Conservation (phyloP, 2,113 vertebrate genomes). For the Atractosteus spatula region DNA sequence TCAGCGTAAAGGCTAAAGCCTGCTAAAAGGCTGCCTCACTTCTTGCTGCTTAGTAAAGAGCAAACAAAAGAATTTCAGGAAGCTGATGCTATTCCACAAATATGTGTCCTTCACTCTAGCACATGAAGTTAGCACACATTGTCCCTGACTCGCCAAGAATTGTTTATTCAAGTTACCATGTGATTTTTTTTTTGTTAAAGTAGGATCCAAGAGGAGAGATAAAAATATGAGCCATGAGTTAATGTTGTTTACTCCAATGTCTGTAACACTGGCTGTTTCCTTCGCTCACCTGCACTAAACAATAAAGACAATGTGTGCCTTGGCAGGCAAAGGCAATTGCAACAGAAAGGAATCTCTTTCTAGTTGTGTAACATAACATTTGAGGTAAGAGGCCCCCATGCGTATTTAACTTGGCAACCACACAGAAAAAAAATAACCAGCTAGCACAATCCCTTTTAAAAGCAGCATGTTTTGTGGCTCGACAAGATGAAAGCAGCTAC, state of each 20-base stretch:
- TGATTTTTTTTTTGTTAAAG: constrained; percentile 2
- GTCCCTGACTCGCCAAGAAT: not conserved
- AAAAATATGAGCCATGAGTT: not conserved
- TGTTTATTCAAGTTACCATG: not conserved
- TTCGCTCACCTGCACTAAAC: too few species aligned
- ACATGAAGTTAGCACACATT: too few species aligned
- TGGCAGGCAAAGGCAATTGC: not conserved
- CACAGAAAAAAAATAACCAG: not conserved
- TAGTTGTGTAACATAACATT: constrained; percentile 12
- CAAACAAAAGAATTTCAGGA: not conserved
- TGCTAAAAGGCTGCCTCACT: too few species aligned
- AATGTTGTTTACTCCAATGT: not conserved
- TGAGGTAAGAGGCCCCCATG: constrained; percentile 1
- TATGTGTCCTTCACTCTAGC: not conserved
- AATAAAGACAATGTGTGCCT: constrained; percentile 28
- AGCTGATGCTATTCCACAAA: constrained; percentile 14
- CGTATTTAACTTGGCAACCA: not conserved
- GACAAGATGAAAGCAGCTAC: too few species aligned
- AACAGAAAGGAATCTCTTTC: not conserved
- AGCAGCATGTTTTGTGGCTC: too few species aligned
- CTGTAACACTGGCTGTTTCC: not conserved
- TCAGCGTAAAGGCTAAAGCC: too few species aligned
- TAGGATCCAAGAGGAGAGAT: not conserved
- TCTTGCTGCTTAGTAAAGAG: not conserved
- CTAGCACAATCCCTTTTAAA: too few species aligned